Base-by-base conservation (phyloP, 2,888 invertebrate species). In the Oligia latruncula region DNA sequence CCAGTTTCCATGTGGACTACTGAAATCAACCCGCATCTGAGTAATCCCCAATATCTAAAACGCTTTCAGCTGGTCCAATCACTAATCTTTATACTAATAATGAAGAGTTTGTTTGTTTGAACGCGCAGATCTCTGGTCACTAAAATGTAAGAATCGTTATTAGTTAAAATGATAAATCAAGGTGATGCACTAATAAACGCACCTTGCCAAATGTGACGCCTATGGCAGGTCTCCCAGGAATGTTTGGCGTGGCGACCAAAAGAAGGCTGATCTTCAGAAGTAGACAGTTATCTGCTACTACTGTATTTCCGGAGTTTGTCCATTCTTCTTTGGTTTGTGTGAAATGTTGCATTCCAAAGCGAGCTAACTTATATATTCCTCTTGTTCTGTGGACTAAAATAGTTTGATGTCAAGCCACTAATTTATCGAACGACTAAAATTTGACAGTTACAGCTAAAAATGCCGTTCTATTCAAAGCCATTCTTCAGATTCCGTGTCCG, bases 141-240 rank as follows among this genome's bases (percentile, higher is more conserved):
- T 60, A 43, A n/a, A 17, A 65, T 77, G 9, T 77, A 77, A 35
- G 11, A 77, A 49, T 23, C 40, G 49, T 67, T 49, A 55, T 67
- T 68, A 75, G 58, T 52, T 71, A 40, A 23, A 76, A 62, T 71
- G 0, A 58, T 29, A 29, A 29, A 81, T 81, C 81, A 71, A 82
- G 71, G 82, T 82, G 66, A 20, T 67, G 46, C 35, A 35, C 23
- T 62, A 35, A 76, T 74, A 65, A 60, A 81, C 11, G 15, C 55
- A 67, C 15, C 43, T 83, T 83, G 83, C 83, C 79, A 83, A 78
- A 55, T 40, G 62, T 46, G 35, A 23, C 62, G 46, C 40, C 35
- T n/a, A 46, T 82, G 81, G 81, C 77, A 62, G 62, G 46, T 77
- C 11, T 77, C 82, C 81, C 81, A 71, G 62, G n/a, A 81, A 80